phyloP scores from a whole-genome alignment of 2,113 vertebrate species.

The Lipophrys pholis region DNA sequence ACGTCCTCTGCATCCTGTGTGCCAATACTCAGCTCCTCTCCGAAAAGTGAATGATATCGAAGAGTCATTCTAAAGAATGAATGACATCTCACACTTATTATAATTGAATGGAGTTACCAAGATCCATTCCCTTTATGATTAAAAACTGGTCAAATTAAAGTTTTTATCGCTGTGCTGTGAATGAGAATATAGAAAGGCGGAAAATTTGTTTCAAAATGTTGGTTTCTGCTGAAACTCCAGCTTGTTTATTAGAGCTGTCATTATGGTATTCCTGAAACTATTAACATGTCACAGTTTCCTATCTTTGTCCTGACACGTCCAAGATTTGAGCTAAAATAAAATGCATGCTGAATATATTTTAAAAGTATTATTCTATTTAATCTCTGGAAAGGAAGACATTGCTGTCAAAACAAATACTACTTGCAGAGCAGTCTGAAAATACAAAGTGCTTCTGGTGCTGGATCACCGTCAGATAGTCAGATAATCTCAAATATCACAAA shows the following conservation, averaged over 20 bases:
- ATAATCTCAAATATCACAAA: too few species aligned
- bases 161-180: slow-evolving; percentile 12
- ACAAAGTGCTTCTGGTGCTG: background rate
- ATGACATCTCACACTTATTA: slow-evolving; percentile 53
- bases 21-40: slow-evolving; percentile 15
- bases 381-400: background rate
- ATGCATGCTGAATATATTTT: background rate
- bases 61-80: slow-evolving; percentile 52
- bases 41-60: slow-evolving; percentile 38
- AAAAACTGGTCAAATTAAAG: slow-evolving; percentile 36
- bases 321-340: slow-evolving; percentile 16
- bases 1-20: slow-evolving; percentile 18
- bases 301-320: slow-evolving; percentile 10
- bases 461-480: background rate
- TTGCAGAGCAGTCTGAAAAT: background rate
- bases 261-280: slow-evolving; percentile 21
- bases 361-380: background rate
- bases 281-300: slow-evolving; percentile 23
- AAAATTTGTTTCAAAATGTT: slow-evolving; percentile 17
- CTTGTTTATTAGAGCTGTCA: slow-evolving; percentile 25
- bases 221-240: slow-evolving; percentile 12
- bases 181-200: slow-evolving; percentile 8
- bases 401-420: background rate
- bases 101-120: slow-evolving; percentile 39
- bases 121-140: slow-evolving; percentile 23